Evolutionary conservation across 2,113 vertebrate species (phyloP), one percentile per base, ranked within the genome.

Genomic region (Smithornis capensis): DNA sequence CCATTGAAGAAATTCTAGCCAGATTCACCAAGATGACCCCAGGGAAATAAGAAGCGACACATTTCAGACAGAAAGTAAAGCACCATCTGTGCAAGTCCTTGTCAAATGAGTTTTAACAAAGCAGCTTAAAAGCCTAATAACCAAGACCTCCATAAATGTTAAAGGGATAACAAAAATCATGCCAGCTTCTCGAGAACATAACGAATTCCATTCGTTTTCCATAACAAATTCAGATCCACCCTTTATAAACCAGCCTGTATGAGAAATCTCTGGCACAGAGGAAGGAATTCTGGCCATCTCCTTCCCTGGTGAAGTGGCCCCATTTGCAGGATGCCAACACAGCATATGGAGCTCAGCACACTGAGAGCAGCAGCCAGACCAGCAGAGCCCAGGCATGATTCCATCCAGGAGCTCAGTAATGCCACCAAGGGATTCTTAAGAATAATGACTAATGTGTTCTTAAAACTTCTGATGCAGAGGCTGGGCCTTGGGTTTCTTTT

Each of bases 21-120:
- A 86, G 80, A 74, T 79, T 92, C 94, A 90, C n/a, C 27, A 50
- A 89, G 31, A 67, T 62, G 57, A 79, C 91, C 69, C 75, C 44
- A 56, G 89, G 81, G 90, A 97, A 97, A 97, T 97, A 95, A 95
- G 96, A 95, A 89, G 74, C 1, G 0, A 89, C 90, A 78, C 68
- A 82, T 97, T 96, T 96, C 94, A 95, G 84, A 88, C 81, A 81
- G 77, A 94, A 96, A 95, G 87, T 75, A 94, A 94, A 84, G 78
- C 75, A 79, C 96, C 96, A 97, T 96, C 96, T 97, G 97, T 88
- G 82, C 84, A 83, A 79, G 70, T 64, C 68, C 70, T 59, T 75
- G 55, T 92, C 91, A 96, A 95, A 94, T 87, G 63, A 95, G 84
- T 95, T 96, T 93, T 89, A 94, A 82, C 67, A 96, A 96, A 97